Evolutionary conservation across 1,140 invertebrate genomes (phyloP).

Genomic region (Wiebesia pumilae): DNA sequence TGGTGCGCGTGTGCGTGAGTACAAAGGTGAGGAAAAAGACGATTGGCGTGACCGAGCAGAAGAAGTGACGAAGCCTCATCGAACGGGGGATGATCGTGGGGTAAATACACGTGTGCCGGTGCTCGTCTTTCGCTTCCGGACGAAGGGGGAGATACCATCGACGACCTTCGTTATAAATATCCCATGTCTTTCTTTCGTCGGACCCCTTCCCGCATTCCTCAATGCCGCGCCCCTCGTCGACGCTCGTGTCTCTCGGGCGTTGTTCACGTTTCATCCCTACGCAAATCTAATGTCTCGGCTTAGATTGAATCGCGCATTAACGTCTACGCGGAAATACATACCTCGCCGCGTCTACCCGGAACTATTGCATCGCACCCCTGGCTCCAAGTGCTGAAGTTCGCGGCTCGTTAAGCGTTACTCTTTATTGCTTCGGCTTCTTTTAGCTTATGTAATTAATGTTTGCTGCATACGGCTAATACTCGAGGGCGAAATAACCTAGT

Average conservation of each 20-base stretch:
- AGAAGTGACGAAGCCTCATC: not conserved
- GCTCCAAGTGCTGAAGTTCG: not conserved
- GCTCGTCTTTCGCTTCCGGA: too few relatives aligned
- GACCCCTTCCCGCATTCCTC: too few relatives aligned
- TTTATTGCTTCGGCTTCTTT: not conserved
- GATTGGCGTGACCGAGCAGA: too few relatives aligned
- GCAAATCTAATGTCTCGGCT: too few relatives aligned
- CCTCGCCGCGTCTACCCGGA: not conserved
- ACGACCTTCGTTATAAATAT: not conserved
- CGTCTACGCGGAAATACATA: not conserved
- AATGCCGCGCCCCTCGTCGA: too few relatives aligned
- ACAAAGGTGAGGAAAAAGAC: not conserved
- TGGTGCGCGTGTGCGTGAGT: not conserved
- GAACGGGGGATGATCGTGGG: too few relatives aligned
- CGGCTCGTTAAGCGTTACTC: not conserved
- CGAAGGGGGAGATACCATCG: not conserved
- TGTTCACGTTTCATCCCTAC: too few relatives aligned
- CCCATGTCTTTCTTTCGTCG: not conserved
- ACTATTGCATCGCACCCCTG: not conserved
- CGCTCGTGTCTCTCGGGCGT: too few relatives aligned
- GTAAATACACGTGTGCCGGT: too few relatives aligned
- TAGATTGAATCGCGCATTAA: too few relatives aligned
- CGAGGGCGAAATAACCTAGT: not conserved
- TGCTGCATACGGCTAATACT: not conserved
- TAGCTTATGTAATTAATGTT: not conserved